Conservation (phyloP, 2,888 invertebrate species). For the Drosophila demipolita region DNA sequence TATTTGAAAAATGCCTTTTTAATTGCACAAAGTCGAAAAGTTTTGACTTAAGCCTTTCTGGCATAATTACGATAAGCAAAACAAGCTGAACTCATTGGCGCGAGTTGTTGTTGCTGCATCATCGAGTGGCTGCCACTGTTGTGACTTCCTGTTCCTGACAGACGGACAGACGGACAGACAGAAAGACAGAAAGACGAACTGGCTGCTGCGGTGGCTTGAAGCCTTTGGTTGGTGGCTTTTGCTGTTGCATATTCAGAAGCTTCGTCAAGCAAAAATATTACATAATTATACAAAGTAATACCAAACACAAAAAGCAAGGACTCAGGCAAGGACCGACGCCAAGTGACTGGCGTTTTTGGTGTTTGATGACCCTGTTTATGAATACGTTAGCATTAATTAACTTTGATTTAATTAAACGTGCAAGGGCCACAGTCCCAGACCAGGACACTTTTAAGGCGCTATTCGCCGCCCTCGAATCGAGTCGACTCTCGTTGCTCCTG, state of each 20-base stretch:
- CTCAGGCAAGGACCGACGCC: slow-evolving; percentile 20
- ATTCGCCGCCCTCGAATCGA: slow-evolving; percentile 25
- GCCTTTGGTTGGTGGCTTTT: slow-evolving; percentile 20
- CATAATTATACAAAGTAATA: slow-evolving; percentile 73
- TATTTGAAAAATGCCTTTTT: slow-evolving; percentile 77
- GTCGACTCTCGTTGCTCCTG: slow-evolving; percentile 12
- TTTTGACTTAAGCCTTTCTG: slow-evolving; percentile 61
- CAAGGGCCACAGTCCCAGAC: slow-evolving; percentile 17
- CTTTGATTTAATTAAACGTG: slow-evolving; percentile 83
- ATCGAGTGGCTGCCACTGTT: slow-evolving; percentile 36
- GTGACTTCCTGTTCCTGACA: slow-evolving; percentile 60
- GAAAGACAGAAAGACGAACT: background rate
- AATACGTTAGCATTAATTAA: slow-evolving; percentile 83
- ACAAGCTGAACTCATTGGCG: slow-evolving; percentile 30
- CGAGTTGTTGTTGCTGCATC: slow-evolving; percentile 38
- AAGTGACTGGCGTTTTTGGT: slow-evolving; percentile 58
- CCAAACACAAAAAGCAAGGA: slow-evolving; percentile 33
- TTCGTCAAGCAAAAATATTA: slow-evolving; percentile 66
- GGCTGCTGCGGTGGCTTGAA: slow-evolving; percentile 4
- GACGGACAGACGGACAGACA: background rate
- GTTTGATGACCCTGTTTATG: slow-evolving; percentile 81
- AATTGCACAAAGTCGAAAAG: slow-evolving; percentile 72
- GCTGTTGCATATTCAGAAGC: slow-evolving; percentile 70
- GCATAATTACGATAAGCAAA: slow-evolving; percentile 53
- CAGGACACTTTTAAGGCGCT: slow-evolving; percentile 61